phyloP scores from a whole-genome alignment of 2,888 invertebrate genomes.

The Coremacera marginata region DNA sequence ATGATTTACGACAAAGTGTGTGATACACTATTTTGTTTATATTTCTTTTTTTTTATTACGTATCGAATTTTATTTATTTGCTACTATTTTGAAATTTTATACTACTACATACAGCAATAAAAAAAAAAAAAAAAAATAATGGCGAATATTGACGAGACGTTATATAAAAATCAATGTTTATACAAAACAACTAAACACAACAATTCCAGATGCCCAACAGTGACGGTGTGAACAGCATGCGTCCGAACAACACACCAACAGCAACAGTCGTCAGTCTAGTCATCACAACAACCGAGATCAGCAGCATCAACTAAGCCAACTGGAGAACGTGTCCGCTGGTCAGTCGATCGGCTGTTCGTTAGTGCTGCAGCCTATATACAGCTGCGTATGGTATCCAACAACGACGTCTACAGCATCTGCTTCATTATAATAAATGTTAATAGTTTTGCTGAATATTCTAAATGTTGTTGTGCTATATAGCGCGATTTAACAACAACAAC shows the following conservation, averaged over 20 bases:
- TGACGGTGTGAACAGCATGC: neutral
- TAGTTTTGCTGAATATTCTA: conserved; percentile 8
- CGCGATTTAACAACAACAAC: conserved; percentile 6
- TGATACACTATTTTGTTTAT: neutral
- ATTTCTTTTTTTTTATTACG: neutral
- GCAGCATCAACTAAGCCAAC: neutral
- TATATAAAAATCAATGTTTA: conserved; percentile 2
- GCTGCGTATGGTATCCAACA: neutral
- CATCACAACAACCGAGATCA: too few relatives aligned
- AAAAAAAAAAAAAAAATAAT: neutral
- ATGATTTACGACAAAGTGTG: neutral
- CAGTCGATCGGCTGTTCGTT: neutral
- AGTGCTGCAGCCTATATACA: neutral
- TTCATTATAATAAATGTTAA: conserved; percentile 13
- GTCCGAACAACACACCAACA: neutral
- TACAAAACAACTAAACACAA: too few relatives aligned
- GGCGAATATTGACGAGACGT: neutral
- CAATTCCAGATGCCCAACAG: neutral
- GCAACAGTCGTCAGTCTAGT: neutral
- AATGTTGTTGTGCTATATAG: neutral
- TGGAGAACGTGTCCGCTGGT: neutral
- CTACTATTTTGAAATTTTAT: conserved; percentile 19
- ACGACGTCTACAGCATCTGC: neutral
- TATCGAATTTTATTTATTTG: neutral
- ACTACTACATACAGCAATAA: neutral